Evolutionary conservation across 2,797 vertebrate species (phyloP).

Genomic region (Gobionotothen gibberifrons): DNA sequence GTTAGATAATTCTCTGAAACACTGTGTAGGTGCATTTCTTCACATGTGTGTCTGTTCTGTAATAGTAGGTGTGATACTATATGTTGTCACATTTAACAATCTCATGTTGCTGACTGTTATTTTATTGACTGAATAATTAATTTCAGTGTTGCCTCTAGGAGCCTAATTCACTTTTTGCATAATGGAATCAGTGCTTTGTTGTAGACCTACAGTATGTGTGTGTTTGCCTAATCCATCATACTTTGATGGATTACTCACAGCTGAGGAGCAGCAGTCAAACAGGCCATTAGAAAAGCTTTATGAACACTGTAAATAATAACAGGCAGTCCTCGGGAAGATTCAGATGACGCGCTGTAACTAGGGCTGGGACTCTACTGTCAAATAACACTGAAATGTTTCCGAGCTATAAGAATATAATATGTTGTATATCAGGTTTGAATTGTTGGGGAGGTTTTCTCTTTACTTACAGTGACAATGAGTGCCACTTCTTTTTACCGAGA

Average conservation of each 20-base stretch:
- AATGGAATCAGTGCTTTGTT: constrained; percentile 10
- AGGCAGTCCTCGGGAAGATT: constrained; percentile 14
- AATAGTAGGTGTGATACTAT: constrained; percentile 11
- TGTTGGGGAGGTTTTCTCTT: not conserved
- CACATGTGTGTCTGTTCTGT: not conserved
- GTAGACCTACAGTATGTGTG: constrained; percentile 9
- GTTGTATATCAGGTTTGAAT: not conserved
- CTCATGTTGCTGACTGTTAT: constrained; percentile 12
- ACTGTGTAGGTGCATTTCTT: too few species aligned
- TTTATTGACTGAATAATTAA: constrained; percentile 38
- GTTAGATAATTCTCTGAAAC: constrained; percentile 6
- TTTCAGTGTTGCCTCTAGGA: constrained; percentile 6
- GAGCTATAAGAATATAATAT: not conserved
- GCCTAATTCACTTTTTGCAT: constrained; percentile 14
- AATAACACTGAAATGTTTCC: not conserved
- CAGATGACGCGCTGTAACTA: not conserved
- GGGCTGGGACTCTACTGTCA: not conserved
- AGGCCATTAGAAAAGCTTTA: constrained; percentile 54
- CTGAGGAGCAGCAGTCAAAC: constrained; percentile 46
- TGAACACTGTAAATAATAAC: constrained; percentile 55
- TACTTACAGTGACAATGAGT: not conserved
- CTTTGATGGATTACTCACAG: constrained; percentile 49
- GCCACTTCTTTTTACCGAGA: too few species aligned
- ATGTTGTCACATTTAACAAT: constrained; percentile 28
- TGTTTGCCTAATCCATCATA: constrained; percentile 42